phyloP scores from a whole-genome alignment of 1,140 invertebrate species.

The Mercenaria mercenaria region DNA sequence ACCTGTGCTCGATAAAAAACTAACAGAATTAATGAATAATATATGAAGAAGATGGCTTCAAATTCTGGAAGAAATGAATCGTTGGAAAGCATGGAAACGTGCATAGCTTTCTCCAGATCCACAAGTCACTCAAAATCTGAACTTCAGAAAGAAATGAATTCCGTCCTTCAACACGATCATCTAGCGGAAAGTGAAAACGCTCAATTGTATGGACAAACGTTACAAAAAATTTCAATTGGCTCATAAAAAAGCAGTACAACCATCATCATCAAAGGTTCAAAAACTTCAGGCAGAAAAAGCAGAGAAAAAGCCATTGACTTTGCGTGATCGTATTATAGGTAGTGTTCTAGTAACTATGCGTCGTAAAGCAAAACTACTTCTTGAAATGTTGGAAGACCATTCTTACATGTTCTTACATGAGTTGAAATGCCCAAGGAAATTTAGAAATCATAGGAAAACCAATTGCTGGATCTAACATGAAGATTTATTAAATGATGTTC shows the following conservation, averaged over 20 bases:
- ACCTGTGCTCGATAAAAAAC: background rate
- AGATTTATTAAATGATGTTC: conserved; percentile 1
- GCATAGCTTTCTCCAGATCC: background rate
- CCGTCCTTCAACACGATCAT: background rate
- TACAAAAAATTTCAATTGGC: conserved; percentile 8
- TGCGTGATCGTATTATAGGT: background rate
- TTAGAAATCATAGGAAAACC: background rate
- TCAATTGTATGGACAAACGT: background rate
- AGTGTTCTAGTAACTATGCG: background rate
- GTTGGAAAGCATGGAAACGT: background rate
- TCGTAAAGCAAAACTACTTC: conserved; percentile 5
- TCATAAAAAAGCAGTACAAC: background rate
- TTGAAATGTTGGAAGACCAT: conserved; percentile 10
- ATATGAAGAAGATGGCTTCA: background rate
- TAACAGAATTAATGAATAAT: too few relatives aligned
- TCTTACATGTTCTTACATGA: background rate
- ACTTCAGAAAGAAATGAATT: background rate
- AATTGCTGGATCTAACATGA: background rate
- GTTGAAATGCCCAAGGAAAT: background rate
- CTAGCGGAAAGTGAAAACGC: conserved; percentile 22
- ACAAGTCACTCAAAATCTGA: background rate
- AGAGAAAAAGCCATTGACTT: background rate
- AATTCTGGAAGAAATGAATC: background rate
- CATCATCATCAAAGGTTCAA: too few relatives aligned
- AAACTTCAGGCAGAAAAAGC: background rate